These are phyloP conservation scores for Plebejus anna DNA, from an alignment of 2,888 invertebrate species.

Conservation along the genomic window DNA sequence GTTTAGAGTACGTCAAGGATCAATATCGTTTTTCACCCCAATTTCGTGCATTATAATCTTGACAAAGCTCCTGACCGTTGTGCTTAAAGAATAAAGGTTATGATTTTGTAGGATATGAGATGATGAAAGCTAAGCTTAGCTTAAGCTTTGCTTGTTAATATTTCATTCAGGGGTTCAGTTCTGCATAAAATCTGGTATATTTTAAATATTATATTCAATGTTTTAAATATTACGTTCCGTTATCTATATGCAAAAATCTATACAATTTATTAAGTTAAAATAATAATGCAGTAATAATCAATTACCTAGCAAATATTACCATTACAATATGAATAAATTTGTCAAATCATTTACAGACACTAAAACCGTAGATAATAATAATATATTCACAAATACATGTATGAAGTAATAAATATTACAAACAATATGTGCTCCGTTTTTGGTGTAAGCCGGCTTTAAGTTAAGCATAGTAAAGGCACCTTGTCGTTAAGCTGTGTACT, in stretches of 20 bases:
- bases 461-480: slow-evolving; percentile 45
- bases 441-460: slow-evolving; percentile 22
- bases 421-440: slow-evolving; percentile 13
- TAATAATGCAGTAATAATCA: background rate
- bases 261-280: too few species aligned
- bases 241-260: too few species aligned
- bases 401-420: slow-evolving; percentile 11
- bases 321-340: background rate
- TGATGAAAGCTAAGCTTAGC: too few species aligned
- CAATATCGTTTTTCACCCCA: background rate
- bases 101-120: background rate
- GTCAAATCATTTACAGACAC: background rate
- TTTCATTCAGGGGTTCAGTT: too few species aligned
- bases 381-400: background rate
- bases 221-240: too few species aligned
- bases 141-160: too few species aligned
- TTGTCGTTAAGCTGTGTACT: background rate
- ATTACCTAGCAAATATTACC: background rate
- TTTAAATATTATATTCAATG: too few species aligned
- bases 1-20: slow-evolving; percentile 6
- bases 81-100: background rate
- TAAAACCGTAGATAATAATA: background rate
- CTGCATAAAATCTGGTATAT: too few species aligned
- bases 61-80: background rate
- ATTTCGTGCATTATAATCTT: background rate